These are phyloP conservation scores for Clarias laeviceps DNA, from an alignment of 2,797 vertebrate species.

Conservation along the genomic window DNA sequence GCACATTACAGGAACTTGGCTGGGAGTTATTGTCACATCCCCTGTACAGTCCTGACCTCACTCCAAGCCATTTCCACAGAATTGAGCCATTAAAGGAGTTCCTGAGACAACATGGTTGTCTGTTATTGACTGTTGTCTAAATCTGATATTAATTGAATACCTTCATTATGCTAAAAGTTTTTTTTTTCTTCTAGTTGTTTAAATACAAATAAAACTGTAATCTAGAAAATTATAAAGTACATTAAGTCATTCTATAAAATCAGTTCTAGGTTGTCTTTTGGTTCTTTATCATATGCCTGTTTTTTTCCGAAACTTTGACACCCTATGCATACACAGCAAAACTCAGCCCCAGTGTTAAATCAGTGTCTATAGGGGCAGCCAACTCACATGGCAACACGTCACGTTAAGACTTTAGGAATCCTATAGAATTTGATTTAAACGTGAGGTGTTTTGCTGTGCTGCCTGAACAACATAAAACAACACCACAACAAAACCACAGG, in stretches of 20 bases:
- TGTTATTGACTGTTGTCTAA: too few species aligned
- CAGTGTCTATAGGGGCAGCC: background rate
- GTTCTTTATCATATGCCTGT: slow-evolving; percentile 5
- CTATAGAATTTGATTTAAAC: background rate
- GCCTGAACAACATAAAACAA: slow-evolving; percentile 26
- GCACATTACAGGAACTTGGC: too few species aligned
- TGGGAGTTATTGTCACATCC: too few species aligned
- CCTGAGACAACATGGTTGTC: too few species aligned
- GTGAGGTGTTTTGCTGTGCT: background rate
- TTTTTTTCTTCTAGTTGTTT: background rate
- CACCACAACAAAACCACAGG: slow-evolving; percentile 50
- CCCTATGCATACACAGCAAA: slow-evolving; percentile 33
- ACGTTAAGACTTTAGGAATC: background rate
- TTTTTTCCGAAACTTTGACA: slow-evolving; percentile 39
- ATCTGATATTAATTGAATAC: too few species aligned
- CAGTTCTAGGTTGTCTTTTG: background rate
- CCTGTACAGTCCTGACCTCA: too few species aligned
- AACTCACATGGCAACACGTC: background rate
- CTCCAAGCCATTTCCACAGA: too few species aligned
- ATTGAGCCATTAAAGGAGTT: too few species aligned
- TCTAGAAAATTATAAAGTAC: too few species aligned
- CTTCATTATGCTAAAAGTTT: background rate
- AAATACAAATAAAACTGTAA: background rate
- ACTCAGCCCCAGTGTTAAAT: slow-evolving; percentile 1
- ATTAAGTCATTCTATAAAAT: background rate